Base-by-base conservation (phyloP, 2,113 vertebrate species). In the Equus przewalskii region DNA sequence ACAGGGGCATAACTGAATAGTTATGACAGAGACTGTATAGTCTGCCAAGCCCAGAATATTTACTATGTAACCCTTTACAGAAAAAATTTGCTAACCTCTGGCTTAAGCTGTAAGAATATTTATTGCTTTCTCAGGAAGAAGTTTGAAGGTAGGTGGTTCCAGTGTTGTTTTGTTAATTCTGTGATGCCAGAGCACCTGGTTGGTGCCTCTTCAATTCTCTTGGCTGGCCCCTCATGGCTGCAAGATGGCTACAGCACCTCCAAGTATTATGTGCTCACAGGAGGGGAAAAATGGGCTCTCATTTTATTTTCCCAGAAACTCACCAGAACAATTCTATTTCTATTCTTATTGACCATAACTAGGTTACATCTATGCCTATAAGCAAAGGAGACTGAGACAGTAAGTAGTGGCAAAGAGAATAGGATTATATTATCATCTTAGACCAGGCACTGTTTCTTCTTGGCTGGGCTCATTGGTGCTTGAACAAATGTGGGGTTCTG, bases 161-260 rank as follows among this genome's bases (percentile, higher is more conserved):
- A 15, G 18, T 22, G 5, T 51, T n/a, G 16, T 24, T 51, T 76
- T 49, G 13, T 22, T 69, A 8, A 62, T 46, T 65, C n/a, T 64
- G 0, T 30, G 22, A 33, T 19, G 28, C n/a, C 33, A 21, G 6
- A 58, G 49, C 30, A 15, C 3, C 19, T 30, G n/a, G 44, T 36
- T 28, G 54, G 33, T 9, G 3, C 10, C 30, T 24, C 46, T 46
- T 78, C 3, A 0, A 5, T 58, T 44, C 10, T 46, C 14, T 0
- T 24, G 19, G 0, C 3, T 56, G 6, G 2, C 22, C 11, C 6
- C 0, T 67, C 24, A 1, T 5, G 36, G 12, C 16, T 26, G 6
- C 18, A 14, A n/a, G 44, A 86, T 18, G 51, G 21, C 16, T 26
- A 16, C 16, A 49, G 49, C 28, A 49, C 7, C 3, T 76, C 60